Evolutionary conservation across 2,888 invertebrate species (phyloP).

Genomic region (Tipula lateralis): DNA sequence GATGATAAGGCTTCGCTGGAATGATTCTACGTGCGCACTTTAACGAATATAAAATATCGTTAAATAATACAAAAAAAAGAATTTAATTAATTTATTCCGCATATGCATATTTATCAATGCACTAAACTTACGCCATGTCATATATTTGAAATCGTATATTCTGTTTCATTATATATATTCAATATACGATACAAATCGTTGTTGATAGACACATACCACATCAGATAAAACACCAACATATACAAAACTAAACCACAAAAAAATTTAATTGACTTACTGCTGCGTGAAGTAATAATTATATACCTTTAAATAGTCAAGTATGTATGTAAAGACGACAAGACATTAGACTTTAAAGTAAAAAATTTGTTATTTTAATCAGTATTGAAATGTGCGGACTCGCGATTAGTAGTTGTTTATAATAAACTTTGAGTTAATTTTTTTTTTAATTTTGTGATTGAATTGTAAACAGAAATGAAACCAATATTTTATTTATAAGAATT

Average conservation of each 20-base stretch:
- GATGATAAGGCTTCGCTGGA: too few relatives aligned
- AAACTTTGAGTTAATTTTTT: neutral
- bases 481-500: neutral
- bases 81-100: too few relatives aligned
- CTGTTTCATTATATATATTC: neutral
- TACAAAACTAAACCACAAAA: neutral
- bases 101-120: neutral
- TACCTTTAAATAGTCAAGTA: neutral
- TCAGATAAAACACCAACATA: neutral
- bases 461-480: neutral
- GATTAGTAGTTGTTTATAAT: neutral
- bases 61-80: too few relatives aligned
- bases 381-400: conserved; percentile 1
- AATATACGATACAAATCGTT: neutral
- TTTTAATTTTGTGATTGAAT: neutral
- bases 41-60: too few relatives aligned
- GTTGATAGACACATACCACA: neutral
- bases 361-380: neutral
- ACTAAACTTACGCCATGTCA: neutral
- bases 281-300: neutral
- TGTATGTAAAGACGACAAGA: neutral
- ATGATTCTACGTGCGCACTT: too few relatives aligned
- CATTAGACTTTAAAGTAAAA: conserved; percentile 7
- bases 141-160: neutral
- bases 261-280: neutral